Conservation (phyloP, 2,113 vertebrate genomes). For the Bucco capensis region DNA sequence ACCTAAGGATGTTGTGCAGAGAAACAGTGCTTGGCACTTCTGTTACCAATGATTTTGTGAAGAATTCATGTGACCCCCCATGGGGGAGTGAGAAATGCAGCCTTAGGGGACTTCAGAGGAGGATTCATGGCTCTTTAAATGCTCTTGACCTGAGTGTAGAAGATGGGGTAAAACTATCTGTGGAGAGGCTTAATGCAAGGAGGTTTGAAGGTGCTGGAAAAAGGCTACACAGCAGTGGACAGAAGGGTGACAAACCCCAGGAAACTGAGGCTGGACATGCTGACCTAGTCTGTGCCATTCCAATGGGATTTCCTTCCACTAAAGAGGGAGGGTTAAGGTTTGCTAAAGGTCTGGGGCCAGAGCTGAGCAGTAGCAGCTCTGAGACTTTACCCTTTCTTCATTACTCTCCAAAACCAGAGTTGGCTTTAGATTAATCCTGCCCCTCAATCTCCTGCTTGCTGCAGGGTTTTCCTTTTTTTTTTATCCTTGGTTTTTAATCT, state of each 20-base stretch:
- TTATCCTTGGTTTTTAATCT: not conserved
- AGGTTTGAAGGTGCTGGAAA: not conserved
- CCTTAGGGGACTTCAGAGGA: not conserved
- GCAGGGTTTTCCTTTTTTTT: not conserved
- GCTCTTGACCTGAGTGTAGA: not conserved
- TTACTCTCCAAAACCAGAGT: not conserved
- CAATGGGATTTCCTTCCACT: not conserved
- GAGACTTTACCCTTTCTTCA: not conserved
- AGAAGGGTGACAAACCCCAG: not conserved
- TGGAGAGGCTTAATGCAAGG: not conserved
- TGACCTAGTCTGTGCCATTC: not conserved
- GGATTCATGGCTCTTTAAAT: not conserved
- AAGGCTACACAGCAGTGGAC: not conserved
- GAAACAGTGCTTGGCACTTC: not conserved
- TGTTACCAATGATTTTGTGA: not conserved
- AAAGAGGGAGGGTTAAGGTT: not conserved
- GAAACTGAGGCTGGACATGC: not conserved
- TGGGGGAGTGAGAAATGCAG: not conserved
- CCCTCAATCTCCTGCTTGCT: not conserved
- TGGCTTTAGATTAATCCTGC: not conserved
- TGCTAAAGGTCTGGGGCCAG: not conserved
- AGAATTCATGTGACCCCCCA: fast-evolving
- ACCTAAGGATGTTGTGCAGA: fast-evolving
- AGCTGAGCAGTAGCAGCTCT: not conserved
- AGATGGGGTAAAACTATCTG: not conserved